These are phyloP conservation scores for Tortricodes alternella DNA, from an alignment of 2,888 invertebrate species.

Conservation along the genomic window DNA sequence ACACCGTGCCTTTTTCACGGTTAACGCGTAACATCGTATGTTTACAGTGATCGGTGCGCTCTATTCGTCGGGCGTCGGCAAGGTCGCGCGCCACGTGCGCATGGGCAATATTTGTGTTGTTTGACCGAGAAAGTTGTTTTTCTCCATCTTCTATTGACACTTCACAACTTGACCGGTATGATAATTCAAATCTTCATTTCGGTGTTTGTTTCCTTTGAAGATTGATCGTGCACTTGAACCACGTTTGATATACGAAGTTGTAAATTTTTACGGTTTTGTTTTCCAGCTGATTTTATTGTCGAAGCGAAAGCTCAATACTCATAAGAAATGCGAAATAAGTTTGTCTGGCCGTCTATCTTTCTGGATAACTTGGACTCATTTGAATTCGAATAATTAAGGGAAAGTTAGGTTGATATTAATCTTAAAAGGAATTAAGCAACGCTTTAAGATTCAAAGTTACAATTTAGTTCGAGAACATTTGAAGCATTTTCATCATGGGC, in stretches of 20 bases:
- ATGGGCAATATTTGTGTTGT: conserved; percentile 34
- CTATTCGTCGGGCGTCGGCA: conserved; percentile 38
- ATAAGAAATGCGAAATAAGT: too few relatives aligned
- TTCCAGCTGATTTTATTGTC: neutral
- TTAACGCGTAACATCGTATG: conserved; percentile 52
- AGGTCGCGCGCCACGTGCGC: conserved; percentile 68
- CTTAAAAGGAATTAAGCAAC: too few relatives aligned
- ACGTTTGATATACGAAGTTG: neutral
- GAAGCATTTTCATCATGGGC: too few relatives aligned
- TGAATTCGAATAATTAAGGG: too few relatives aligned
- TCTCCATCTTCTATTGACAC: conserved; percentile 25
- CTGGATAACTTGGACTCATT: too few relatives aligned
- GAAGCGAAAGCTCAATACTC: too few relatives aligned
- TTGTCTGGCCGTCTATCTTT: too few relatives aligned
- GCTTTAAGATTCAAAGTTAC: too few relatives aligned
- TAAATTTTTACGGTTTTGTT: conserved; percentile 10
- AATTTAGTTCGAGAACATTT: too few relatives aligned
- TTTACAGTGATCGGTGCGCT: conserved; percentile 33
- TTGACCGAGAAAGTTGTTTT: conserved; percentile 28
- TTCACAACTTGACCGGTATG: neutral
- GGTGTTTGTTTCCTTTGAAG: neutral
- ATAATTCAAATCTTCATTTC: neutral
- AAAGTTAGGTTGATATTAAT: too few relatives aligned
- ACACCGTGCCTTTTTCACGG: conserved; percentile 46
- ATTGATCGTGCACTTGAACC: neutral